Evolutionary conservation across 2,888 invertebrate species (phyloP).

Genomic region (Dasysyrphus albostriatus): DNA sequence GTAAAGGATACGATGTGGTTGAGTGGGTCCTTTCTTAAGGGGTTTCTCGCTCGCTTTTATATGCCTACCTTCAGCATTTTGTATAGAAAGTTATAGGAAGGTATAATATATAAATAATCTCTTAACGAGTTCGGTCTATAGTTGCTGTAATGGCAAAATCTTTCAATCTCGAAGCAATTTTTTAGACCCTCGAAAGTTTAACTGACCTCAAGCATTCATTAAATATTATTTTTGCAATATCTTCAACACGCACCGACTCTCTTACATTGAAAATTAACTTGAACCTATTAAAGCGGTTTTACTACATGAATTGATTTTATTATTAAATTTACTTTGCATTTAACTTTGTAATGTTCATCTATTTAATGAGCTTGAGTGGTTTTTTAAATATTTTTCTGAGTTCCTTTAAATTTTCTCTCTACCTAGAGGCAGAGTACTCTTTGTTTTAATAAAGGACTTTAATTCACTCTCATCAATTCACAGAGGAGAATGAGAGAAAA

Average conservation of each 20-base stretch:
- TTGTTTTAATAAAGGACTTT: too few species aligned
- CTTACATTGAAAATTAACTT: not conserved
- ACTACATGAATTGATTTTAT: slow-evolving; percentile 46
- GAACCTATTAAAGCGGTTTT: slow-evolving; percentile 4
- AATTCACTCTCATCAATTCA: not conserved
- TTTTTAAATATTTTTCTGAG: slow-evolving; percentile 2
- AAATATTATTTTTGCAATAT: not conserved
- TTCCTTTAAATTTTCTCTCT: not conserved
- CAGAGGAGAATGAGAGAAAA: not conserved
- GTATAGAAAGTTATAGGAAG: not conserved
- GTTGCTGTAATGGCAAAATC: not conserved
- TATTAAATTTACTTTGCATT: slow-evolving; percentile 62
- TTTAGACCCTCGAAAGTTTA: not conserved
- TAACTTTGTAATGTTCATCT: slow-evolving; percentile 57
- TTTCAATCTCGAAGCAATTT: slow-evolving; percentile 17
- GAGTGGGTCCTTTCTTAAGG: slow-evolving; percentile 32
- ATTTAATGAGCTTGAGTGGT: slow-evolving; percentile 52
- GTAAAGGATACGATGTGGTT: slow-evolving; percentile 24
- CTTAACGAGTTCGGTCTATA: slow-evolving; percentile 25
- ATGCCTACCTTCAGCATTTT: slow-evolving; percentile 5
- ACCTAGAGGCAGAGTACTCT: too few species aligned
- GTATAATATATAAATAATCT: not conserved
- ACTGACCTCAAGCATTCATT: slow-evolving; percentile 5
- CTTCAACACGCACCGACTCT: not conserved
- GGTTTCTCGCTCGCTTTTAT: not conserved